Evolutionary conservation across 1,140 invertebrate species (phyloP).

Genomic region (Chironomus striatipennis): DNA sequence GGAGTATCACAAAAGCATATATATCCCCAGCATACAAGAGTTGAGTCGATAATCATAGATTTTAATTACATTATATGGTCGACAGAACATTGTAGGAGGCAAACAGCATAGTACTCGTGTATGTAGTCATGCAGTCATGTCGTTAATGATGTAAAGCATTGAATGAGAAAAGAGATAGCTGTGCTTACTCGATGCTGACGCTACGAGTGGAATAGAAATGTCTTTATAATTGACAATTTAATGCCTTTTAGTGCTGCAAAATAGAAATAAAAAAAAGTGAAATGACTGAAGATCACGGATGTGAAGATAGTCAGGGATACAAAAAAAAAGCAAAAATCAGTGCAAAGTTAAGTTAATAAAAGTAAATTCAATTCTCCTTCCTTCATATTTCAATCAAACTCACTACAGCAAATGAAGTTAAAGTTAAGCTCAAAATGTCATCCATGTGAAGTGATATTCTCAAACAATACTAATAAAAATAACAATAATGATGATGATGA

Average conservation of each 20-base stretch:
- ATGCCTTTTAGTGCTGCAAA: background rate
- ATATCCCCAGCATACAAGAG: too few species aligned
- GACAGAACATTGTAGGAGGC: background rate
- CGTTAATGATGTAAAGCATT: background rate
- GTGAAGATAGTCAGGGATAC: background rate
- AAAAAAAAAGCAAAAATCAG: background rate
- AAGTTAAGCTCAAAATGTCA: too few species aligned
- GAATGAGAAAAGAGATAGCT: background rate
- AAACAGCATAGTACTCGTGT: background rate
- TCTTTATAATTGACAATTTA: slow-evolving; percentile 14
- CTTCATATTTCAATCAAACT: too few species aligned
- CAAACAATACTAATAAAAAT: background rate
- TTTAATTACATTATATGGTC: slow-evolving; percentile 14
- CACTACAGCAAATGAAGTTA: too few species aligned
- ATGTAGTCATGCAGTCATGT: background rate
- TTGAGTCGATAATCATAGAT: slow-evolving; percentile 1
- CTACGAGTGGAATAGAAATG: background rate
- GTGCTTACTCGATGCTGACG: background rate
- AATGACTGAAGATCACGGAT: background rate
- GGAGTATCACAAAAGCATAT: background rate
- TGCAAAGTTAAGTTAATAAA: too few species aligned
- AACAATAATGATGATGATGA: background rate
- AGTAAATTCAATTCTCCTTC: too few species aligned
- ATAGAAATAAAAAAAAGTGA: background rate
- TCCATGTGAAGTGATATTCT: too few species aligned